Percentiles rank a stretch among this genome's conserved stretches.
These are phyloP conservation scores for Chaitophorus viminalis DNA, from an alignment of 2,888 invertebrate species.

Conservation along the genomic window DNA sequence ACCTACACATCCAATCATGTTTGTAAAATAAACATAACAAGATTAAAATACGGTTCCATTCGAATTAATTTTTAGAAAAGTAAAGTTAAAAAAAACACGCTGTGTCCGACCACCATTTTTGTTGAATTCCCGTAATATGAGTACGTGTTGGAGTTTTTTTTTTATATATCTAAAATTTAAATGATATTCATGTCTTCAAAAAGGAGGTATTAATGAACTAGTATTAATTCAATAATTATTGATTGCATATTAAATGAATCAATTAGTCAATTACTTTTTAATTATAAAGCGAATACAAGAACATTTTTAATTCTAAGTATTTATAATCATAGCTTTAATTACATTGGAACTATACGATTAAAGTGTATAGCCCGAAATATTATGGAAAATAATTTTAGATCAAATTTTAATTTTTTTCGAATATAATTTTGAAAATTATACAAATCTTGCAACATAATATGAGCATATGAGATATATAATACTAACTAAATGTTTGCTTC, in stretches of 20 bases:
- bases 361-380: not conserved
- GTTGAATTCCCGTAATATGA: no score
- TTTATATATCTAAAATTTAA: no score
- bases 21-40: not conserved
- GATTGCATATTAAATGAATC: not conserved
- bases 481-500: not conserved
- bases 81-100: not conserved
- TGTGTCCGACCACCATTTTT: no score
- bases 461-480: not conserved
- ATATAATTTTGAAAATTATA: not conserved
- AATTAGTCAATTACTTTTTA: not conserved
- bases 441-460: not conserved
- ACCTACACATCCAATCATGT: not conserved
- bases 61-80: not conserved
- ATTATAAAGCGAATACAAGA: not conserved
- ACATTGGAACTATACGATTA: not conserved
- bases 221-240: no score
- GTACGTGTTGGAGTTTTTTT: no score
- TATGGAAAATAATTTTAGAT: not conserved
- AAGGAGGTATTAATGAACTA: no score
- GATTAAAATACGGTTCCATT: not conserved
- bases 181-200: no score
- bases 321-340: no score
- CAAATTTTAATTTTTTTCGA: not conserved
- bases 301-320: not conserved